A percentile compares a stretch with the other conserved stretches of the same genome.
phyloP scores from a whole-genome alignment of 1,140 invertebrate genomes.

The Drosophila navojoa region DNA sequence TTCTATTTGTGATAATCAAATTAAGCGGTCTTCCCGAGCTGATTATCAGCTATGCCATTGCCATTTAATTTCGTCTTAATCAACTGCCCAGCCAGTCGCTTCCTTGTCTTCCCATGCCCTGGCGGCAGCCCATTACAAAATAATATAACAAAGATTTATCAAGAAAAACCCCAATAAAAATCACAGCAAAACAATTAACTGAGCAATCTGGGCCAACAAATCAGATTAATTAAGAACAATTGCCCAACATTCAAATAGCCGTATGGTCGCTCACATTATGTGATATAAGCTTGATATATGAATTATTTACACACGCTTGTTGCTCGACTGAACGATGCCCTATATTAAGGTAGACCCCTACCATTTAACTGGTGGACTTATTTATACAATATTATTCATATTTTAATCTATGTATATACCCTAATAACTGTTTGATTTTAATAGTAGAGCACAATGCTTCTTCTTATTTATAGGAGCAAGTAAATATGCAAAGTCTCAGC shows the following conservation, averaged over 20 bases:
- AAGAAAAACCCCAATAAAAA: constrained; percentile 28
- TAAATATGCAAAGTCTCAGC: too few relatives aligned
- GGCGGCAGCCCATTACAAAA: constrained; percentile 1
- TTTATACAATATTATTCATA: too few relatives aligned
- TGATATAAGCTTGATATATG: too few relatives aligned
- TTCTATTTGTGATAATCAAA: constrained; percentile 42
- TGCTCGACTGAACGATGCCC: too few relatives aligned
- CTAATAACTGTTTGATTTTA: too few relatives aligned
- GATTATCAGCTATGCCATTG: constrained; percentile 18
- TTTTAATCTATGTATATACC: too few relatives aligned
- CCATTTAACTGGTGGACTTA: too few relatives aligned
- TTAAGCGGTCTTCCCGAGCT: constrained; percentile 31
- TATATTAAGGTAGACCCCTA: too few relatives aligned
- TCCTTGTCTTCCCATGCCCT: not conserved
- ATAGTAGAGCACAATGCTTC: too few relatives aligned
- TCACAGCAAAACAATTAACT: constrained; percentile 44
- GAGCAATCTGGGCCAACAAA: constrained; percentile 45
- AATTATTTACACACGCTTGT: too few relatives aligned
- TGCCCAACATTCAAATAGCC: constrained; percentile 11
- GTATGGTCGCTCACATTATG: too few relatives aligned
- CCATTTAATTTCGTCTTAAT: constrained; percentile 40
- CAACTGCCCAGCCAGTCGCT: constrained; percentile 10
- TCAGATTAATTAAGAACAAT: constrained; percentile 53
- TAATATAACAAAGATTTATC: constrained; percentile 48
- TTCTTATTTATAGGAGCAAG: too few relatives aligned